A percentile compares a stretch with the other conserved stretches of the same genome.
Evolutionary conservation across 2,797 vertebrate genomes (phyloP).

Genomic region (Tachyglossus aculeatus): DNA sequence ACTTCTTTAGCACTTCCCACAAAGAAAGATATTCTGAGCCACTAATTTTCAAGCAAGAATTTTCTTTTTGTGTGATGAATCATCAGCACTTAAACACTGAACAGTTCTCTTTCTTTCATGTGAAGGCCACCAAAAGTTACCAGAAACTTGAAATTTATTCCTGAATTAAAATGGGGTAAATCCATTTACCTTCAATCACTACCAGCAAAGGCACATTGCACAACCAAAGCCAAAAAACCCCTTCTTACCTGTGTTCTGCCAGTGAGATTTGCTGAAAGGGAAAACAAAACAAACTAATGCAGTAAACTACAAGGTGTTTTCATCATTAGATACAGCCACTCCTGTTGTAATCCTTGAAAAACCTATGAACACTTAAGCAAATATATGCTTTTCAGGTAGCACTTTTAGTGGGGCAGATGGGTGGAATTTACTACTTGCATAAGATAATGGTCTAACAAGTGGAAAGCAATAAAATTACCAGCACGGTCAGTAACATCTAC

Average conservation of each 20-base stretch:
- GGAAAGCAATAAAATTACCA: too few species aligned
- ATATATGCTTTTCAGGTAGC: neutral
- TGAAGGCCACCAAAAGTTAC: neutral
- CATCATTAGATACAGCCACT: neutral
- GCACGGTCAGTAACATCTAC: too few species aligned
- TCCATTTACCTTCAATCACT: neutral
- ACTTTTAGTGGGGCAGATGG: neutral
- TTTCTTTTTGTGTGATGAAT: neutral
- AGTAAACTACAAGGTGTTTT: neutral
- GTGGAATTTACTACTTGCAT: neutral
- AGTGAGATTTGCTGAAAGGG: slow-evolving; percentile 76
- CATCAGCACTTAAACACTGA: slow-evolving; percentile 6
- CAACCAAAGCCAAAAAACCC: neutral
- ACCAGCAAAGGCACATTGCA: neutral
- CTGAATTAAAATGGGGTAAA: slow-evolving; percentile 2
- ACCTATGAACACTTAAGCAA: too few species aligned
- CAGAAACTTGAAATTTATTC: neutral
- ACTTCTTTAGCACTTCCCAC: neutral
- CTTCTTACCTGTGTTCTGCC: slow-evolving; percentile 76
- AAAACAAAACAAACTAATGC: slow-evolving; percentile 46
- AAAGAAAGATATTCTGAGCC: neutral
- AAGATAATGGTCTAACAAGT: neutral
- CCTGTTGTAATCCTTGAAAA: too few species aligned
- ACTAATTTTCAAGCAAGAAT: neutral
- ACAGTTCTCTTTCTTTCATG: slow-evolving; percentile 1